A percentile compares a stretch with the other conserved stretches of the same genome.
Conservation (phyloP, 2,797 vertebrate species). For the Chiroxiphia lanceolata region DNA sequence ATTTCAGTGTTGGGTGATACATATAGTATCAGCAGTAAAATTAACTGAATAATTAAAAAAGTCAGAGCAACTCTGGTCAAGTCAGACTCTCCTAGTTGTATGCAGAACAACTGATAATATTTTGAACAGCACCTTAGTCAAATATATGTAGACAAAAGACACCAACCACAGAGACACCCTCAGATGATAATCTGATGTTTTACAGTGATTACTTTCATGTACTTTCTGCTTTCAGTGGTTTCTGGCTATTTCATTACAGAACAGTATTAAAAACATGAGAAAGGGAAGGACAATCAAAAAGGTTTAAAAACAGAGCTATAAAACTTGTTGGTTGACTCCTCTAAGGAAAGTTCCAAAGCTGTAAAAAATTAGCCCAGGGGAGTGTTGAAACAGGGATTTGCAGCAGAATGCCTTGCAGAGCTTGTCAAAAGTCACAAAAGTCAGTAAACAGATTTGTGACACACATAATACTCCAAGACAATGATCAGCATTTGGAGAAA, state of each 20-base stretch:
- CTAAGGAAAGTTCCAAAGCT: background rate
- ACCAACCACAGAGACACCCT: background rate
- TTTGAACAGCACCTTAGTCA: background rate
- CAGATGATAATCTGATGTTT: background rate
- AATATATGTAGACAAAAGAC: background rate
- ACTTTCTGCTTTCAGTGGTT: background rate
- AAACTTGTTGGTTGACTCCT: background rate
- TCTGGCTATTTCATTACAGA: background rate
- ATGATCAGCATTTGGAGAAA: background rate
- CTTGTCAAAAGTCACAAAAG: background rate
- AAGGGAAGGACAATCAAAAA: background rate
- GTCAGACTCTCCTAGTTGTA: background rate
- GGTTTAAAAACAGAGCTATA: slow-evolving; percentile 11
- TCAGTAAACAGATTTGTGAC: background rate
- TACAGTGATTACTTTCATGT: background rate
- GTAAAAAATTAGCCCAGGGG: background rate
- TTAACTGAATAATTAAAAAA: background rate
- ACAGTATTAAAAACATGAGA: background rate
- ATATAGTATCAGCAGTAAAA: background rate
- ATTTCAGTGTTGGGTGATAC: background rate
- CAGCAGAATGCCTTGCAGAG: background rate
- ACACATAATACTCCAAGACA: background rate
- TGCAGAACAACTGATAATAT: background rate
- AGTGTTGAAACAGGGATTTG: background rate
- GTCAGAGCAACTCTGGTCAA: background rate